Evolutionary conservation across 2,113 vertebrate genomes (phyloP).

Genomic region (Tympanuchus pallidicinctus): DNA sequence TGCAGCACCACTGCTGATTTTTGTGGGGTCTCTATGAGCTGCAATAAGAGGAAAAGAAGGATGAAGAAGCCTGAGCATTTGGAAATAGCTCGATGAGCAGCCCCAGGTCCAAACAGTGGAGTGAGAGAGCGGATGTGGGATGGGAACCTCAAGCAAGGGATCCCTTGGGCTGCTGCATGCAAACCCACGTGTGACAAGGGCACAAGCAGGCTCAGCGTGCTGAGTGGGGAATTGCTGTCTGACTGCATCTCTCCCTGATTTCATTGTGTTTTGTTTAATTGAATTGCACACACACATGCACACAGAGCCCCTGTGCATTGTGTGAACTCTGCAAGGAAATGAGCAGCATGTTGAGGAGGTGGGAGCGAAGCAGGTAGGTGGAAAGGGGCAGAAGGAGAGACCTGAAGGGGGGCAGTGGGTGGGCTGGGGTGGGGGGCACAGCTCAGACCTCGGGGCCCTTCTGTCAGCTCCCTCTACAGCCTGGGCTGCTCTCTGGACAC

Average conservation of each 20-base stretch:
- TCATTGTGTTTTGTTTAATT: slow-evolving; percentile 72
- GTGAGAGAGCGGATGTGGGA: background rate
- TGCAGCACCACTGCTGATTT: background rate
- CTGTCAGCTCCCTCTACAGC: background rate
- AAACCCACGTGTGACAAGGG: background rate
- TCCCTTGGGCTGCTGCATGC: background rate
- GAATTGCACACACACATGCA: slow-evolving; percentile 57
- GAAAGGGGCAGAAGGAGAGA: background rate
- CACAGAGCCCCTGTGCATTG: background rate
- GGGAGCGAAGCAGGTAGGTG: background rate
- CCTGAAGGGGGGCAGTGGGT: background rate
- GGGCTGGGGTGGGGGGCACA: background rate
- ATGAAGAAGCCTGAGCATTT: background rate
- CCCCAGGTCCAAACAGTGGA: background rate
- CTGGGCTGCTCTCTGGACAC: background rate
- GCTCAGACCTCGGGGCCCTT: background rate
- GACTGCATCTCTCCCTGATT: slow-evolving; percentile 34
- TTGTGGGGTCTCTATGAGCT: background rate
- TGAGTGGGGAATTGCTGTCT: slow-evolving; percentile 2
- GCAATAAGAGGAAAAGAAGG: background rate
- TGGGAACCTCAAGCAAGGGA: slow-evolving; percentile 1
- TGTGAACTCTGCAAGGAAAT: background rate
- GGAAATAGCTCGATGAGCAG: background rate
- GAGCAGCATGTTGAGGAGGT: background rate
- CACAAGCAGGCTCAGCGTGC: slow-evolving; percentile 9